phyloP scores from a whole-genome alignment of 2,797 vertebrate species.

The Poeciliopsis gracilis region DNA sequence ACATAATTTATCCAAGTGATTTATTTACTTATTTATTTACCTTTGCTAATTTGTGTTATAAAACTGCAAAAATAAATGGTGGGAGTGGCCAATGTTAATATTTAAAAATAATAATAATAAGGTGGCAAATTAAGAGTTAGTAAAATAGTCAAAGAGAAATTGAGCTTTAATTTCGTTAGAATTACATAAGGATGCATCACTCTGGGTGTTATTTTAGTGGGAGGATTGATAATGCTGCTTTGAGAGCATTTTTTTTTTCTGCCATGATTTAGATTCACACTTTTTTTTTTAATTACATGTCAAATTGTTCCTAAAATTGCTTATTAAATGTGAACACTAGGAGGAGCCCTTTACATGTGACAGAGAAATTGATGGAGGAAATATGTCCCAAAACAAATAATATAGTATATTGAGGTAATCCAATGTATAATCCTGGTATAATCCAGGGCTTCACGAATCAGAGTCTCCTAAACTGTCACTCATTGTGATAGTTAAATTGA shows the following conservation, averaged over 20 bases:
- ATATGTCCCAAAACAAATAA: background rate
- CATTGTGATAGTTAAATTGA: background rate
- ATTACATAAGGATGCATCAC: constrained; percentile 9
- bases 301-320: background rate
- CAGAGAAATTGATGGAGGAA: background rate
- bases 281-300: background rate
- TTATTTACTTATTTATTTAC: too few relatives aligned
- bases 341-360: constrained; percentile 54
- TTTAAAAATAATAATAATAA: background rate
- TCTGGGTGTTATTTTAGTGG: background rate
- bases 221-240: background rate
- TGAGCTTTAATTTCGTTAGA: background rate
- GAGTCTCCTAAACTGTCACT: background rate
- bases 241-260: background rate
- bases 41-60: background rate
- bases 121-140: background rate
- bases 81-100: background rate
- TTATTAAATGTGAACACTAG: constrained; percentile 40
- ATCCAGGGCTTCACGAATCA: background rate
- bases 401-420: background rate
- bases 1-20: background rate
- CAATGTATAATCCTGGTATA: background rate
- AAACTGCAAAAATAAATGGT: background rate
- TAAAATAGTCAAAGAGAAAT: background rate
- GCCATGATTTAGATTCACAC: background rate